These are phyloP conservation scores for Harlomillsia oculata DNA, from an alignment of 1,140 invertebrate genomes.

Conservation along the genomic window DNA sequence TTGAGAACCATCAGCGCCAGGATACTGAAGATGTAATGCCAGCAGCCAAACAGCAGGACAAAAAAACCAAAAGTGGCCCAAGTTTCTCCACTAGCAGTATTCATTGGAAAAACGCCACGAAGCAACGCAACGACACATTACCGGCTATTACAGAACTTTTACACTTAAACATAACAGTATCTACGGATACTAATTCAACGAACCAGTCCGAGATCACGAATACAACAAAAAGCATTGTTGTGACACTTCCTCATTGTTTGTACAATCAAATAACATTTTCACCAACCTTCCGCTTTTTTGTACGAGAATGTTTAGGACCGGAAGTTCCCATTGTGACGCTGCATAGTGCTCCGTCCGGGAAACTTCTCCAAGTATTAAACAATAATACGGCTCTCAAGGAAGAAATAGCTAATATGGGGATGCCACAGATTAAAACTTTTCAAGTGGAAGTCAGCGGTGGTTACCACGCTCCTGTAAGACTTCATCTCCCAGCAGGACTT, in stretches of 20 bases:
- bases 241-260: slow-evolving; percentile 32
- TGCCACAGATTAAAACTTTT: slow-evolving; percentile 41
- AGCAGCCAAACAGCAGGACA: too few species aligned
- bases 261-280: slow-evolving; percentile 35
- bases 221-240: not conserved
- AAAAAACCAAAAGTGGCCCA: too few species aligned
- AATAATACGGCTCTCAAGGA: slow-evolving; percentile 41
- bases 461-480: slow-evolving; percentile 50
- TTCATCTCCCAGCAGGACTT: slow-evolving; percentile 64
- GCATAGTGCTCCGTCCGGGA: slow-evolving; percentile 30
- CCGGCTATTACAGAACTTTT: too few species aligned
- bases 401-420: slow-evolving; percentile 37
- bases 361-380: slow-evolving; percentile 41
- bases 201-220: not conserved
- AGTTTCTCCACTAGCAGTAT: too few species aligned
- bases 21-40: too few species aligned
- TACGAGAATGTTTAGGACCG: slow-evolving; percentile 61
- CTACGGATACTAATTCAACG: not conserved
- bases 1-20: too few species aligned
- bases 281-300: slow-evolving; percentile 42
- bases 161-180: too few species aligned
- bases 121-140: too few species aligned
- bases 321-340: slow-evolving; percentile 46
- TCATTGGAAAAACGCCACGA: too few species aligned
- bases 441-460: slow-evolving; percentile 47